These are phyloP conservation scores for Crambe crambe DNA, from an alignment of 37 sponge, comb jelly and placozoan genomes.

Conservation along the genomic window DNA sequence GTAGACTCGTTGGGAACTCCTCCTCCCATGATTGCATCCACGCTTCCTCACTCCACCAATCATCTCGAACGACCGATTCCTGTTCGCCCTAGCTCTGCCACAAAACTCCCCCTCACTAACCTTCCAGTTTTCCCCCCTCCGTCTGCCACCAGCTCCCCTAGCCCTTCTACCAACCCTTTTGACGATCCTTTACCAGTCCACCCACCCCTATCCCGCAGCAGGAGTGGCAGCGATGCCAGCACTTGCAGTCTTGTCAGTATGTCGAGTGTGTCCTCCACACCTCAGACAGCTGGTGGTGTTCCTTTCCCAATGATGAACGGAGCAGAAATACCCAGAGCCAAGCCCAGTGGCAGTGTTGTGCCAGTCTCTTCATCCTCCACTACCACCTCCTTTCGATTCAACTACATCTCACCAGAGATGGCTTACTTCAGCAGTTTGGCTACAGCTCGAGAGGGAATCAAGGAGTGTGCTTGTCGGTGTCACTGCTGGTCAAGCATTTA, in stretches of 20 bases:
- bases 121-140: conserved; percentile 3
- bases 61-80: conserved; percentile 7
- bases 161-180: conserved; percentile 26
- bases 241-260: conserved; percentile 46
- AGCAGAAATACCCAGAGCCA: background rate
- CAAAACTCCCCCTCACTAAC: conserved; percentile 20
- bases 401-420: conserved; percentile 44
- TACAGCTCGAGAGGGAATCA: conserved; percentile 45
- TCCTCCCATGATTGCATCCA: background rate
- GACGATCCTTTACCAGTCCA: conserved; percentile 7
- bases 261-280: conserved; percentile 15
- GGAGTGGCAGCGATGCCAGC: conserved; percentile 49
- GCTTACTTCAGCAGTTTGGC: conserved; percentile 43
- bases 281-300: conserved; percentile 12
- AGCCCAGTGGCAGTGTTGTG: background rate
- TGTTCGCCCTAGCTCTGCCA: background rate
- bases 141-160: background rate
- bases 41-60: background rate
- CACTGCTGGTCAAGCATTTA: conserved; percentile 71
- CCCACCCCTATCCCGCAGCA: conserved; percentile 8
- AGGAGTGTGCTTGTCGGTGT: conserved; percentile 49
- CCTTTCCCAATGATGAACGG: background rate
- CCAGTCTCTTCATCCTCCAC: background rate
- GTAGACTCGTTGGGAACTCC: background rate
- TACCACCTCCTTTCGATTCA: conserved; percentile 15